Evolutionary conservation across 1,140 invertebrate genomes (phyloP).

Genomic region (Brachionus sp.): DNA sequence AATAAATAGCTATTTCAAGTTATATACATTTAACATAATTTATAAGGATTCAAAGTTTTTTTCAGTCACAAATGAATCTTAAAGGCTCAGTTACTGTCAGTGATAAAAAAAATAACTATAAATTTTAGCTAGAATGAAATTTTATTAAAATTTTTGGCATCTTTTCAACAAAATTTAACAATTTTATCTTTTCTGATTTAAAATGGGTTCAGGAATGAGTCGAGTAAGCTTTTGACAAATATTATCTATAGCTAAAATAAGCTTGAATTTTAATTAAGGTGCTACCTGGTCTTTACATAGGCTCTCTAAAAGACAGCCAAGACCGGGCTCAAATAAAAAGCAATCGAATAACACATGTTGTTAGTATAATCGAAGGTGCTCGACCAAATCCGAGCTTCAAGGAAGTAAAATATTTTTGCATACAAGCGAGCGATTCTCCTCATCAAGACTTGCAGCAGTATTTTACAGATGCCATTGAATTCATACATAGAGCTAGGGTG

Average conservation of each 20-base stretch:
- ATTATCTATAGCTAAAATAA: not conserved
- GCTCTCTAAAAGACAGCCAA: conserved; percentile 78
- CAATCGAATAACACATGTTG: conserved; percentile 86
- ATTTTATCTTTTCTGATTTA: not conserved
- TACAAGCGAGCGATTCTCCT: conserved; percentile 84
- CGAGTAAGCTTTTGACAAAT: conserved; percentile 20
- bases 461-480: conserved; percentile 88
- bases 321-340: conserved; percentile 78
- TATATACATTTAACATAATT: not conserved
- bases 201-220: conserved; percentile 45
- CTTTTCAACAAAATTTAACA: not conserved
- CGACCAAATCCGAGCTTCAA: conserved; percentile 61
- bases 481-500: conserved; percentile 79
- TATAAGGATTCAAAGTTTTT: not conserved
- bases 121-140: not conserved
- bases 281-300: conserved; percentile 60
- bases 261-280: not conserved
- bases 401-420: conserved; percentile 91
- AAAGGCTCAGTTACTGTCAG: not conserved
- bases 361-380: conserved; percentile 89
- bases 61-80: not conserved
- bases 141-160: not conserved
- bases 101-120: not conserved
- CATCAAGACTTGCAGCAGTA: conserved; percentile 87
- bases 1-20: not conserved